These are phyloP conservation scores for Temnothorax rugatulus DNA, from an alignment of 2,888 invertebrate species.

Conservation along the genomic window DNA sequence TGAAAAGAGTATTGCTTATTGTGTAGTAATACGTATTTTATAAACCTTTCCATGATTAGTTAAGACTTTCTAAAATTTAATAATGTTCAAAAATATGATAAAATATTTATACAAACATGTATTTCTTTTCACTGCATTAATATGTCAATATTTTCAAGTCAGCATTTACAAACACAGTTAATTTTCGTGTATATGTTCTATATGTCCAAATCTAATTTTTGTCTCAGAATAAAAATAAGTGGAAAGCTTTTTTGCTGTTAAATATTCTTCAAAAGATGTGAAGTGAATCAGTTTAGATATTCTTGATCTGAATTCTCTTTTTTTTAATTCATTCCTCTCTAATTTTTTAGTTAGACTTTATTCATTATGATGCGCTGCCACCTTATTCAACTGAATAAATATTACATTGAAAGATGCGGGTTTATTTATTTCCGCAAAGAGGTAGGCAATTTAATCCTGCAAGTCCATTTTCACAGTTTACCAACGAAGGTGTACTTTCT, in stretches of 20 bases:
- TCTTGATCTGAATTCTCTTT: background rate
- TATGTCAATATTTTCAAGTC: background rate
- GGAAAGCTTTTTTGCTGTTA: background rate
- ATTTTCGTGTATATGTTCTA: background rate
- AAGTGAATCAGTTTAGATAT: background rate
- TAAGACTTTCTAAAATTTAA: slow-evolving; percentile 17
- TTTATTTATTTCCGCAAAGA: slow-evolving; percentile 1
- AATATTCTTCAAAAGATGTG: background rate
- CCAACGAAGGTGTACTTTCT: slow-evolving; percentile 26
- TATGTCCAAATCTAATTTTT: background rate
- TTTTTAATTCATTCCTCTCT: background rate
- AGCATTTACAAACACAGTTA: background rate
- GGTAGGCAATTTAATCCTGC: slow-evolving; percentile 11
- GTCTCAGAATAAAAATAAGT: background rate
- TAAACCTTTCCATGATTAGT: background rate
- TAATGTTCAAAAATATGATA: background rate
- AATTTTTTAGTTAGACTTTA: background rate
- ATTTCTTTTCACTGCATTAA: background rate
- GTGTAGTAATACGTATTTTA: background rate
- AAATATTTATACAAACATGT: background rate
- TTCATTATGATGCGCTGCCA: background rate
- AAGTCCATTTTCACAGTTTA: slow-evolving; percentile 25
- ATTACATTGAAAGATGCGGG: background rate
- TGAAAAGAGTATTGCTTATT: background rate
- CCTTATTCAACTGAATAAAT: slow-evolving; percentile 8